Evolutionary conservation across 2,888 invertebrate species (phyloP).

Genomic region (Gastrophysa polygoni): DNA sequence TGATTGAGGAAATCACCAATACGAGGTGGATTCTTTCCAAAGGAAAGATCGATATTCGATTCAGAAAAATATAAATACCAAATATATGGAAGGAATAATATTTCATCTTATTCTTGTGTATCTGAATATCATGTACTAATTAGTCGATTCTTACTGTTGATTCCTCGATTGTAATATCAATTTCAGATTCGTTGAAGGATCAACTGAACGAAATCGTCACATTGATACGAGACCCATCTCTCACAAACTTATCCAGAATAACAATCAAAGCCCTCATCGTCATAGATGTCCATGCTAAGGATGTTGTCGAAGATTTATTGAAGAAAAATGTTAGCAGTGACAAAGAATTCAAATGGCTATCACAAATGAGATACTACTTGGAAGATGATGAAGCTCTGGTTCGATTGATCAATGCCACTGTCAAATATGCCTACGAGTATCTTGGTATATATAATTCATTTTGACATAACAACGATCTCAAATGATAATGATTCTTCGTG

Average conservation of each 20-base stretch:
- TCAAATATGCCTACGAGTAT: slow-evolving; percentile 84
- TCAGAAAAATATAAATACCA: no score
- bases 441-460: slow-evolving; percentile 58
- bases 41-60: no score
- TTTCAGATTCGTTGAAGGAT: slow-evolving; percentile 47
- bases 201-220: slow-evolving; percentile 78
- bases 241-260: slow-evolving; percentile 74
- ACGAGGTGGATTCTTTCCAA: no score
- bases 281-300: slow-evolving; percentile 85
- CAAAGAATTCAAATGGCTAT: slow-evolving; percentile 84
- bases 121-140: no score
- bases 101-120: no score
- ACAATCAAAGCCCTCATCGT: slow-evolving; percentile 84
- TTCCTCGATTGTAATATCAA: no score
- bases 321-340: slow-evolving; percentile 70
- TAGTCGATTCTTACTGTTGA: no score
- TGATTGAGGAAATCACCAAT: no score
- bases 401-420: slow-evolving; percentile 79
- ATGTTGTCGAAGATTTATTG: slow-evolving; percentile 73
- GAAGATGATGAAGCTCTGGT: slow-evolving; percentile 71
- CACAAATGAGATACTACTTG: slow-evolving; percentile 78
- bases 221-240: slow-evolving; percentile 71
- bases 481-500: no score
- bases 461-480: no score
- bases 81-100: no score